Percentiles rank a stretch among this genome's conserved stretches.
Conservation (phyloP, 2,797 vertebrate species). For the Alfaro cultratus region DNA sequence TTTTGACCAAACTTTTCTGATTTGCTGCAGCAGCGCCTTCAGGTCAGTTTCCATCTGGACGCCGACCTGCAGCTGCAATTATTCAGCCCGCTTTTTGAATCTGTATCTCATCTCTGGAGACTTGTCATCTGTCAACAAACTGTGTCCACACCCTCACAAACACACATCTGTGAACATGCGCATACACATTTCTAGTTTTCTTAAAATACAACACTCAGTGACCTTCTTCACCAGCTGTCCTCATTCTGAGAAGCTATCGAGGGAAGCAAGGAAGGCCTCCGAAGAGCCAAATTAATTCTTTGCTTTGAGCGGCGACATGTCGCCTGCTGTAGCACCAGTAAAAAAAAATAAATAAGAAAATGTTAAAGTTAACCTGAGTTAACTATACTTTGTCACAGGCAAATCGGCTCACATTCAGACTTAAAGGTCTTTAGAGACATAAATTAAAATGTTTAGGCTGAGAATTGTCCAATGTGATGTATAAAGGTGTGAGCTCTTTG, state of each 20-base stretch:
- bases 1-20: neutral
- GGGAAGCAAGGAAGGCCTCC: slow-evolving; percentile 73
- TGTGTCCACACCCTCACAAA: slow-evolving; percentile 33
- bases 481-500: slow-evolving; percentile 13
- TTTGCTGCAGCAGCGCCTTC: slow-evolving; percentile 2
- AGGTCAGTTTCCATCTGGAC: slow-evolving; percentile 60
- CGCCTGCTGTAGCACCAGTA: slow-evolving; percentile 44
- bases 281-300: slow-evolving; percentile 73
- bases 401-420: slow-evolving; percentile 1
- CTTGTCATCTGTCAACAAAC: slow-evolving; percentile 77
- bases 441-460: neutral
- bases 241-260: slow-evolving; percentile 78
- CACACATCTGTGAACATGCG: slow-evolving; percentile 4
- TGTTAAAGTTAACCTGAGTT: neutral
- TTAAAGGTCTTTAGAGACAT: neutral
- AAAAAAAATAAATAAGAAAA: neutral
- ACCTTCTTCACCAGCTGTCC: slow-evolving; percentile 85
- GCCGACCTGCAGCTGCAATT: slow-evolving; percentile 34
- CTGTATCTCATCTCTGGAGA: slow-evolving; percentile 71
- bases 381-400: neutral
- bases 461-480: neutral
- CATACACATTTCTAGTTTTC: slow-evolving; percentile 65
- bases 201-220: slow-evolving; percentile 80
- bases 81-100: slow-evolving; percentile 51
- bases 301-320: slow-evolving; percentile 69